Base-by-base conservation (phyloP, 2,888 invertebrate species). In the Meteorus cinctellus region DNA sequence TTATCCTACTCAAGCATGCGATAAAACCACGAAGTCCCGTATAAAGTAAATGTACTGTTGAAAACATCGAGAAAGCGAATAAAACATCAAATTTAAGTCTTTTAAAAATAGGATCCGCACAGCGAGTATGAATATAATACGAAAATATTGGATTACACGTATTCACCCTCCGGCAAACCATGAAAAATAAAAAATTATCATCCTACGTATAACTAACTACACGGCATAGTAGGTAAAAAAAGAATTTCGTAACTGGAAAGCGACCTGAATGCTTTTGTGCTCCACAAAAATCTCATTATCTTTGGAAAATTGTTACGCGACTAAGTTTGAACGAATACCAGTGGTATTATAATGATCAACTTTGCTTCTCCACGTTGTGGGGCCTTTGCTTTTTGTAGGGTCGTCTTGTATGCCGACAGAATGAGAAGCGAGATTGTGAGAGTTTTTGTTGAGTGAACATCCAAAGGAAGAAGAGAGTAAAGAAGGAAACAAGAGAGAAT, bases 281-380 rank as follows among this genome's bases (percentile, higher is more conserved):
- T 74, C 75, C 69, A 69, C 76, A 76, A 76, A 79, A 79, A 79
- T 79, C 78, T 79, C 76, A 76, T 79, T 79, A 77, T 74, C 70
- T 74, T 77, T 62, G 72, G 77, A 79, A 65, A 77, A 79, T 79
- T 78, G 76, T 78, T 79, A 74, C 34, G 63, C 62, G 76, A 76
- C 74, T 74, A 77, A 79, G 77, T 79, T 79, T 76, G 72, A 76
- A 74, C 74, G 74, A 79, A 77, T 75, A 72, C 74, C 74, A 63
- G 67, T 34, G 74, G 74, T 66, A 77, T 79, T 77, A 77, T 79
- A 78, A 79, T 72, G 77, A 79, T 76, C 76, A 79, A 75, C 76
- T 79, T 78, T 70, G 65, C 65, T 55, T 19, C 65, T 65, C 19
- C 12, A 65, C 34, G 36, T 31, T 34, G 34, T 24, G 62, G 12